Percentiles rank a stretch among this genome's conserved stretches.
phyloP scores from a whole-genome alignment of 2,888 invertebrate species.

The Volucella bombylans region DNA sequence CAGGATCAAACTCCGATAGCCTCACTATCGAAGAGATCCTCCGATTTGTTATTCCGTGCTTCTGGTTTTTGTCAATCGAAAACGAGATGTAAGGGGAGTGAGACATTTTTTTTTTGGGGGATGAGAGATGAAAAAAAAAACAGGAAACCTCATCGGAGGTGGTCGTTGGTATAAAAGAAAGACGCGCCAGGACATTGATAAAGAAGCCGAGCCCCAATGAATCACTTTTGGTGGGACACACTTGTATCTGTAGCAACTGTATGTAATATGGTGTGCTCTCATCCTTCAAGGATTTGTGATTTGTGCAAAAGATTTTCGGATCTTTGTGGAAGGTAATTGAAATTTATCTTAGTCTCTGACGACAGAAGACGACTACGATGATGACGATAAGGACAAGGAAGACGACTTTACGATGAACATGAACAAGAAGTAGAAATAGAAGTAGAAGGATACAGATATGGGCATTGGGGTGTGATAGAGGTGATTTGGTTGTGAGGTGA shows the following conservation, averaged over 20 bases:
- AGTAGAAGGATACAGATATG: constrained; percentile 56
- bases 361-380: constrained; percentile 41
- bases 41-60: constrained; percentile 41
- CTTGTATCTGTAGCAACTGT: too few relatives aligned
- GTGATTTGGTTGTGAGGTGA: constrained; percentile 48
- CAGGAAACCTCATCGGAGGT: constrained; percentile 16
- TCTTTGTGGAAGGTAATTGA: constrained; percentile 67
- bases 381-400: constrained; percentile 26
- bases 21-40: constrained; percentile 29
- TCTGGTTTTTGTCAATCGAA: constrained; percentile 54
- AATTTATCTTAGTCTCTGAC: constrained; percentile 69
- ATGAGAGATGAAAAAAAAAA: constrained; percentile 33
- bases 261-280: background rate
- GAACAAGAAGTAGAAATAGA: constrained; percentile 18
- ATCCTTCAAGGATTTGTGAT: constrained; percentile 67
- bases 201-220: constrained; percentile 60
- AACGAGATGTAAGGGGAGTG: constrained; percentile 54
- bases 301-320: constrained; percentile 72
- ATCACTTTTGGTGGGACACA: constrained; percentile 47
- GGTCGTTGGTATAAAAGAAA: background rate
- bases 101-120: constrained; percentile 2
- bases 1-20: constrained; percentile 14
- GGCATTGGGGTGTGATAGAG: constrained; percentile 27
- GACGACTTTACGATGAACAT: constrained; percentile 18
- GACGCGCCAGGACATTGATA: constrained; percentile 30